Evolutionary conservation across 2,797 vertebrate species (phyloP).

Genomic region (Acanthurus lineatus): DNA sequence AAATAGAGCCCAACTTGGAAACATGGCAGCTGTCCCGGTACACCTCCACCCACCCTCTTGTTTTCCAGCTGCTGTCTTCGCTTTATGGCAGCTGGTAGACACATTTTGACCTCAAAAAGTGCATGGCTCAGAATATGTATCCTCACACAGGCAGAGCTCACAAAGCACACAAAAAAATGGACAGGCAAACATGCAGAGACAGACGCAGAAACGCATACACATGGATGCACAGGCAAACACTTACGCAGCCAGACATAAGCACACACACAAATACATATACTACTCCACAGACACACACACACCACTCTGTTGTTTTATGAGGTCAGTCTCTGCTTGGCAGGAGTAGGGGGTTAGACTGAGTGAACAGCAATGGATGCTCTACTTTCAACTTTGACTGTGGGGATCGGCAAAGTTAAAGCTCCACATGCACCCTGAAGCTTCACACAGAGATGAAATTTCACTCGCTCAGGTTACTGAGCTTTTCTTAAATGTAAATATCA

Average conservation of each 20-base stretch:
- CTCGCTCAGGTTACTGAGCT: conserved; percentile 8
- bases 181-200: conserved; percentile 42
- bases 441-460: conserved; percentile 21
- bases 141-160: conserved; percentile 19
- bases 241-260: conserved; percentile 47
- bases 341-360: conserved; percentile 51
- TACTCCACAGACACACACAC: conserved; percentile 38
- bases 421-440: conserved; percentile 37
- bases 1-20: conserved; percentile 52
- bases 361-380: conserved; percentile 70
- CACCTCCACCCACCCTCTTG: conserved; percentile 56
- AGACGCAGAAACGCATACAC: conserved; percentile 48
- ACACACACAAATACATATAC: conserved; percentile 36
- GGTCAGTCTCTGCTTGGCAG: conserved; percentile 74
- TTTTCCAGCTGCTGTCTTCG: conserved; percentile 71
- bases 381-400: conserved; percentile 70
- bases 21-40: conserved; percentile 57
- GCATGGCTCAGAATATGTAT: conserved; percentile 55
- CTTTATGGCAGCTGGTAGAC: conserved; percentile 70
- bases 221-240: conserved; percentile 59
- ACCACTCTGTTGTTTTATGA: conserved; percentile 71
- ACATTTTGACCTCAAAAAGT: conserved; percentile 67
- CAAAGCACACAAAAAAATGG: conserved; percentile 15
- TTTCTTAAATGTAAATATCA: conserved; percentile 13
- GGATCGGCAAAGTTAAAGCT: conserved; percentile 39